Evolutionary conservation across 2,113 vertebrate genomes (phyloP).

Genomic region (Notarius lentiginosus): DNA sequence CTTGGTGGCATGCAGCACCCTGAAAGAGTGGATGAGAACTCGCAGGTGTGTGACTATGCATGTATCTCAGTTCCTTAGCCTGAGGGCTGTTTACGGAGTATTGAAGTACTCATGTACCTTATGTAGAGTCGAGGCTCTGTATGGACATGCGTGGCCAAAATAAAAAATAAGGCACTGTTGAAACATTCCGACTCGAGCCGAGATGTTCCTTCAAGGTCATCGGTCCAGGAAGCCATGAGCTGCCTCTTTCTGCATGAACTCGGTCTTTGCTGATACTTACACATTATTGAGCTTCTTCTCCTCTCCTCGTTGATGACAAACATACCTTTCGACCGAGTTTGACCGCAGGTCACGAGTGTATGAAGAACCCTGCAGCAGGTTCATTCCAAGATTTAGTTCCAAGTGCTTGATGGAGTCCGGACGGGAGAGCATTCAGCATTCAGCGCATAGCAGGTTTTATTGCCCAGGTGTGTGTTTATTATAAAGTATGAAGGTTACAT

Average conservation of each 20-base stretch:
- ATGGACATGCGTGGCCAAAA: neutral
- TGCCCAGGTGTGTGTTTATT: neutral
- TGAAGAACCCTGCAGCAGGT: neutral
- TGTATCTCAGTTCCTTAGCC: slow-evolving; percentile 46
- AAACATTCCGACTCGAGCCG: neutral
- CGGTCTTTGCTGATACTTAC: neutral
- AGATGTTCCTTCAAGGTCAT: too few species aligned
- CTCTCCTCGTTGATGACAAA: neutral
- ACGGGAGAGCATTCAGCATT: neutral
- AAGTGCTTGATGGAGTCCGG: neutral
- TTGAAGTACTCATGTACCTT: too few species aligned
- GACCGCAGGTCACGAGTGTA: neutral
- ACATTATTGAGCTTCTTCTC: neutral
- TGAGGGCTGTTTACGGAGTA: slow-evolving; percentile 69
- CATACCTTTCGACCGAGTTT: neutral
- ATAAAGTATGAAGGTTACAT: neutral
- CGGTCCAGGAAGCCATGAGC: too few species aligned
- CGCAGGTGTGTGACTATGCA: slow-evolving; percentile 5
- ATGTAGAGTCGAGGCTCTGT: slow-evolving; percentile 39
- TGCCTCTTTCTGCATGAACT: neutral
- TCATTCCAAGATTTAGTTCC: neutral
- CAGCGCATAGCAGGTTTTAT: neutral
- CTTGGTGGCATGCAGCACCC: neutral
- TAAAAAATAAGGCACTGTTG: neutral
- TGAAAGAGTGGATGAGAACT: neutral